Evolutionary conservation across 35 echinoderm and acorn worm species (phyloP).

Genomic region (Ophiothrix spiculata): DNA sequence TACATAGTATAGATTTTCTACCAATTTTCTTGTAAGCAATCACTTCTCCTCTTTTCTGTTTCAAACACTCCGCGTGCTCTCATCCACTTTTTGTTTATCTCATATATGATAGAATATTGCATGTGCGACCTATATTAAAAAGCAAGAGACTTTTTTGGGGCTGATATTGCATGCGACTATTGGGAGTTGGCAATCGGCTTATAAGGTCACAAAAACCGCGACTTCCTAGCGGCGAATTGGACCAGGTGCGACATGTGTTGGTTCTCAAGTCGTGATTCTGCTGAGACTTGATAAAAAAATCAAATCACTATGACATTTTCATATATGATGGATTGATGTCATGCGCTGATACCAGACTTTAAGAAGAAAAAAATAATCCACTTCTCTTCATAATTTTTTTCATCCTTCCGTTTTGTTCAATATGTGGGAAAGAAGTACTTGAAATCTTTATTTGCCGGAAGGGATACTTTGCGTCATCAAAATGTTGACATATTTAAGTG

Average conservation of each 20-base stretch:
- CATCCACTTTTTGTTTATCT: too few species aligned
- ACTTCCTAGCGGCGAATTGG: background rate
- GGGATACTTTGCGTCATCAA: too few species aligned
- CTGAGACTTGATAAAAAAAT: background rate
- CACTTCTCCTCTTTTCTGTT: background rate
- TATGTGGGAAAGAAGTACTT: too few species aligned
- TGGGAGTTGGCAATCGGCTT: background rate
- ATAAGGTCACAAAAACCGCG: background rate
- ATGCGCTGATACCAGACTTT: too few species aligned
- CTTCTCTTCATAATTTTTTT: too few species aligned
- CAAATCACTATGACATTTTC: background rate
- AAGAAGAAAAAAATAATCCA: too few species aligned
- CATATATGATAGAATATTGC: background rate
- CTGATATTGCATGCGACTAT: background rate
- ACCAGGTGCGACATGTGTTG: constrained; percentile 2
- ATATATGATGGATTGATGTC: background rate
- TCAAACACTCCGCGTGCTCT: background rate
- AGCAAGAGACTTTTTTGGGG: background rate
- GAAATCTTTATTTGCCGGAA: too few species aligned
- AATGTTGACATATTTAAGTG: too few species aligned
- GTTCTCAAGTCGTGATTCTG: background rate
- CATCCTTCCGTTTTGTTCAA: too few species aligned
- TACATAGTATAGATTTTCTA: background rate
- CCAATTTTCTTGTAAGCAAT: background rate
- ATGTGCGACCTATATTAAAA: background rate